Evolutionary conservation across 2,113 vertebrate genomes (phyloP), one percentile per base, ranked within the genome.

Genomic region (Alethe castanea): DNA sequence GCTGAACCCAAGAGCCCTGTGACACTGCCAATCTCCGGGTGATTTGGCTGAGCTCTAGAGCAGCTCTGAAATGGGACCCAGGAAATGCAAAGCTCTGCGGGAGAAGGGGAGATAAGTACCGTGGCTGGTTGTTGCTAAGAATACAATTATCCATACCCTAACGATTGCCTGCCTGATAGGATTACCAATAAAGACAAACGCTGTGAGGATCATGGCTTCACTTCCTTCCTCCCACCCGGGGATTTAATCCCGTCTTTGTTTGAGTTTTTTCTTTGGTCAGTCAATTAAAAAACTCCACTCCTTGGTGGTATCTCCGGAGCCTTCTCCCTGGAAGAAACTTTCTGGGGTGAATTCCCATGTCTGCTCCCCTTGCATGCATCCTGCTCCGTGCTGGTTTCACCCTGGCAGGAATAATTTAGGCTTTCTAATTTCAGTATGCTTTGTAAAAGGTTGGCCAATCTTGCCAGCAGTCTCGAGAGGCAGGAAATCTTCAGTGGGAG

Each of bases 161-260:
- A 87, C 4, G 47, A 94, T 81, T 36, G 81, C 69, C 70, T 19
- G 76, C 85, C 94, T 96, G 96, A 96, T 94, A 92, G 94, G 96
- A 97, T 97, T 97, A 97, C 47, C 60, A 29, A 52, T 72, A 83
- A 91, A 88, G 94, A 94, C 76, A 90, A 94, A 89, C 3, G 2
- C 72, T 14, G 66, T 4, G 78, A 82, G 81, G 94, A 96, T 94
- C 84, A 48, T 10, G 77, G 93, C 94, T 88, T 82, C 72, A 11
- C 61, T 93, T 95, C 90, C 94, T 96, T 88, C 88, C 88, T 85
- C 66, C 76, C 42, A 11, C 69, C 76, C 4, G 2, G 40, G 67
- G 47, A 33, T 83, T 92, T 92, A 80, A 95, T 94, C 81, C 71
- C 4, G 0, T 44, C 80, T 95, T 96, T 87, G 24, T 94, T 81